phyloP scores from a whole-genome alignment of 2,797 vertebrate species.

The Columba guinea region DNA sequence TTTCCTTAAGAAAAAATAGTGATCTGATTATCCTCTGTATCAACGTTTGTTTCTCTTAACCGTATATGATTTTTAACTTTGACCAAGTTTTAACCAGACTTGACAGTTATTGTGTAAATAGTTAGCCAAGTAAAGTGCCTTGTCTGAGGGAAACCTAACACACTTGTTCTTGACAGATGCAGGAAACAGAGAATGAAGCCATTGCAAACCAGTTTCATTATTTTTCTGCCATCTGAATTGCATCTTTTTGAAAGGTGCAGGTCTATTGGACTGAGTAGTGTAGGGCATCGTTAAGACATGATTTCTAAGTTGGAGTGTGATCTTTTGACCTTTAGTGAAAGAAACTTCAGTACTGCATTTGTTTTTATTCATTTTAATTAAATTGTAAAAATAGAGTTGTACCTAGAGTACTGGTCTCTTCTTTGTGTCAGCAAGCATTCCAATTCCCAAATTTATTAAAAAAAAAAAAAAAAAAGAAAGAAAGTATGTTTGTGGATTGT shows the following conservation, averaged over 20 bases:
- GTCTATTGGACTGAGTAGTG: not conserved
- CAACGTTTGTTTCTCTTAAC: not conserved
- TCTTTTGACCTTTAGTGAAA: not conserved
- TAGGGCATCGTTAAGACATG: not conserved
- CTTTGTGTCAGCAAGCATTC: not conserved
- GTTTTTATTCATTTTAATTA: not conserved
- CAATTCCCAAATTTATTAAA: not conserved
- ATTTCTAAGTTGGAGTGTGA: not conserved
- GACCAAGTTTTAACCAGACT: conserved; percentile 20
- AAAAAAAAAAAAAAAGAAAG: not conserved
- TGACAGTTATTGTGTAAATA: conserved; percentile 48
- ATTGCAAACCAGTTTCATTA: not conserved
- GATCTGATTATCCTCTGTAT: not conserved
- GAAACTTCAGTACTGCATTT: not conserved
- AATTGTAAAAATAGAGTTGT: not conserved
- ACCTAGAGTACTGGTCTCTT: not conserved
- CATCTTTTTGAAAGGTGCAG: not conserved
- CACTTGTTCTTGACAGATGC: not conserved
- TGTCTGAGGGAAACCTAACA: not conserved
- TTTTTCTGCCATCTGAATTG: not conserved
- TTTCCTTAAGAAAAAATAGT: not conserved
- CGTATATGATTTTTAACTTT: not conserved
- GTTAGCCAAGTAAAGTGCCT: conserved; percentile 25
- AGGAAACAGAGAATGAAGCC: not conserved
- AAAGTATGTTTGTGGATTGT: not conserved